Evolutionary conservation across 1,140 invertebrate species (phyloP), one percentile per base, ranked within the genome.

Genomic region (Eupeodes corollae): DNA sequence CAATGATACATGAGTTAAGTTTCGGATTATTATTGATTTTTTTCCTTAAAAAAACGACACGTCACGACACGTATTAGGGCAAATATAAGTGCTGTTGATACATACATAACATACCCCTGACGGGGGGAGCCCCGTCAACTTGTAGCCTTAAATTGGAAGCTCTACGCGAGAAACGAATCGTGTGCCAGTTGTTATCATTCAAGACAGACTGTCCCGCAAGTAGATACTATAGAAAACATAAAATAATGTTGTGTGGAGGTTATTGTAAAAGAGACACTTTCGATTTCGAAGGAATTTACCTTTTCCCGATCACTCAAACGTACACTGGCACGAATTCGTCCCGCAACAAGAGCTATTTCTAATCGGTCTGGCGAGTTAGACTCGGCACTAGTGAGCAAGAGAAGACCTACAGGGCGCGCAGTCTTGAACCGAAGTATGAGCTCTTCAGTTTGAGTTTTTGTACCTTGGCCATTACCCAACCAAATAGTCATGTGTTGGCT

Each of bases 171-270:
- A 96, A 86, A 37, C 80, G 78, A 19, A 95, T 76, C 3, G 88
- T 88, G 69, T 98, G 94, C 93, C 93, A 98, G 62, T 84, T 80
- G 63, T 95, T 90, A 64, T 98, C 91, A 61, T 93, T 91, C 26
- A 91, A 67, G 44, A 84, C 83, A 48, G 77, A 75, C 57, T 86
- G 79, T 16, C 91, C 91, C 35, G 83, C 82, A 46, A 83, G 74
- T n/a, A 93, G 68, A 34, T 82, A 80, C 89, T 94, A n/a, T n/a
- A 71, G 19, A 54, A 58, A 18, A 32, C 16, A 53, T 16, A 48
- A 31, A 52, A 32, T 14, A 39, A 30, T n/a, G n/a, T n/a, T n/a
- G 18, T 37, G 21, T 19, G 13, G 31, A 21, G n/a, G 12, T 13
- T 38, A 8, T 42, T 49, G 11, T n/a, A 21, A 47, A 18, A 47